Evolutionary conservation across 64 coral and sea anemone species (phyloP).

Genomic region (Actinia tenebrosa): DNA sequence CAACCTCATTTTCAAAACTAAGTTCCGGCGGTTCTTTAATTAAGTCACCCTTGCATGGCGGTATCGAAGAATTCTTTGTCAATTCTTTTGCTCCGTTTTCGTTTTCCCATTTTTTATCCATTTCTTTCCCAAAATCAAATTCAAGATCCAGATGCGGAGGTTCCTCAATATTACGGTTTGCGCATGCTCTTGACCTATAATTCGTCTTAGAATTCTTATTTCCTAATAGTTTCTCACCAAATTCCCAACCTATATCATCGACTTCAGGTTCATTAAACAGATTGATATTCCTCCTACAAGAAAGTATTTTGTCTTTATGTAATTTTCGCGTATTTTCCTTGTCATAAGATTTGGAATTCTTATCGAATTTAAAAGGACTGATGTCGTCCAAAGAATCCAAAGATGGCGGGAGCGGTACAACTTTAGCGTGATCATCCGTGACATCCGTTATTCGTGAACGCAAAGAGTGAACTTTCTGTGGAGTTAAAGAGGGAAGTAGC

Average conservation of each 20-base stretch:
- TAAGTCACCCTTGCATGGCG: neutral
- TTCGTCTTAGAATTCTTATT: neutral
- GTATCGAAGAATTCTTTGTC: neutral
- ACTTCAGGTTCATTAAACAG: neutral
- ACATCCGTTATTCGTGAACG: neutral
- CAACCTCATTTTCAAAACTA: neutral
- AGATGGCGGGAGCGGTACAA: slow-evolving; percentile 67
- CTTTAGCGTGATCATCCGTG: neutral
- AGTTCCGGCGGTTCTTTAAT: neutral
- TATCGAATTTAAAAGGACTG: slow-evolving; percentile 9
- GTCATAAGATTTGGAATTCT: neutral
- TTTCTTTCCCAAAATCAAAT: neutral
- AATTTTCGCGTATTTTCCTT: neutral
- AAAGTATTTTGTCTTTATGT: neutral
- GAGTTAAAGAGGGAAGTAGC: slow-evolving; percentile 44
- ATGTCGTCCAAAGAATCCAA: slow-evolving; percentile 62
- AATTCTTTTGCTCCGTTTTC: neutral
- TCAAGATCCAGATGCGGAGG: slow-evolving; percentile 22
- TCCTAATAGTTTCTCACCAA: neutral
- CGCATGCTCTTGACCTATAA: neutral
- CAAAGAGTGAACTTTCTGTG: neutral
- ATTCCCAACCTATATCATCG: too few relatives aligned
- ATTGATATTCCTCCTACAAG: slow-evolving; percentile 8
- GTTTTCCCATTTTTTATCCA: neutral
- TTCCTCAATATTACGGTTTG: neutral